A percentile compares a stretch with the other conserved stretches of the same genome.
Conservation (phyloP, 1,140 invertebrate species). For the Hetaerina americana region DNA sequence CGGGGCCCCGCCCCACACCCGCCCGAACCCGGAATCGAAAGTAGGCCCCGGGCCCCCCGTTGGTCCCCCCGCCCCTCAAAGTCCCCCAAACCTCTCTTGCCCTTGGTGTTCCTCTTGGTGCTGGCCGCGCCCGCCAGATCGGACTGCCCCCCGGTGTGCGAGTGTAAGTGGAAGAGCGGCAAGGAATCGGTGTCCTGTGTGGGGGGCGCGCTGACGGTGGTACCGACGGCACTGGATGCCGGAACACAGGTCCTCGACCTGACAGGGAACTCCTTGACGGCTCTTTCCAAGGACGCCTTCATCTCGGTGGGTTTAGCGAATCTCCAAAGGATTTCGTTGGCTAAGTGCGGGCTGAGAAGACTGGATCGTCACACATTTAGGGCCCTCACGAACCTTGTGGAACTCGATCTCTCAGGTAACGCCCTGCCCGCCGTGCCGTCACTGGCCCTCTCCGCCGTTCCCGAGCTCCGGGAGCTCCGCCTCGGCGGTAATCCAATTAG, state of each 20-base stretch:
- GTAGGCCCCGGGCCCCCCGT: background rate
- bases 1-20: background rate
- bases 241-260: conserved; percentile 67
- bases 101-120: background rate
- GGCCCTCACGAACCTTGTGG: conserved; percentile 57
- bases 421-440: conserved; percentile 50
- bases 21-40: background rate
- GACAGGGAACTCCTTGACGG: conserved; percentile 51
- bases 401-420: conserved; percentile 65
- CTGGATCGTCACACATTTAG: conserved; percentile 51
- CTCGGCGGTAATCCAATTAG: conserved; percentile 58
- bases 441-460: conserved; percentile 49
- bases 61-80: background rate
- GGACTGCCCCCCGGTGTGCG: conserved; percentile 52
- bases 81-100: background rate
- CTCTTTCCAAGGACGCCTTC: conserved; percentile 54
- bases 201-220: conserved; percentile 49
- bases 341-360: conserved; percentile 43
- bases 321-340: conserved; percentile 61
- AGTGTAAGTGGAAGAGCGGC: conserved; percentile 74
- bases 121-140: conserved; percentile 29
- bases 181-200: conserved; percentile 68
- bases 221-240: conserved; percentile 52
- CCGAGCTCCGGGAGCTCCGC: conserved; percentile 58
- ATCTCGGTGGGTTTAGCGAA: conserved; percentile 55